A percentile compares a stretch with the other conserved stretches of the same genome.
Evolutionary conservation across 2,888 invertebrate genomes (phyloP).

Genomic region (Adela reaumurella): DNA sequence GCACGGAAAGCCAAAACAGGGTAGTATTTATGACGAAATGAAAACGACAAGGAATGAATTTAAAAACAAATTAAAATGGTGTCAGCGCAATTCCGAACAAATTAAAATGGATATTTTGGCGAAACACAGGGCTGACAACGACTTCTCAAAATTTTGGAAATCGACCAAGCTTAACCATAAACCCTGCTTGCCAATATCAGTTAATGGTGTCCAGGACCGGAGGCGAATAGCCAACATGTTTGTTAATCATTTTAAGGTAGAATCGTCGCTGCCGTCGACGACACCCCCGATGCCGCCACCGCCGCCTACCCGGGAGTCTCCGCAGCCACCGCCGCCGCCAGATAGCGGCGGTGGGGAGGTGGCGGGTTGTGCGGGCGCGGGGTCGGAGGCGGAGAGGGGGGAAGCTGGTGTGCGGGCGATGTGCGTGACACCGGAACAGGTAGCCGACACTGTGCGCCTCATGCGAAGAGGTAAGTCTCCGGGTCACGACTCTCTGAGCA

Average conservation of each 20-base stretch:
- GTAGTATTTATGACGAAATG: neutral
- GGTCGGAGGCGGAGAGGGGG: no score
- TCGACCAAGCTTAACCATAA: neutral
- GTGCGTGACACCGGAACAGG: no score
- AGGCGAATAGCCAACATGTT: neutral
- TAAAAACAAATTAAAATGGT: neutral
- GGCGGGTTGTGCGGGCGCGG: no score
- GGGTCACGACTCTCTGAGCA: conserved; percentile 1
- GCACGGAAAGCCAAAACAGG: neutral
- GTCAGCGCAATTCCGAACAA: neutral
- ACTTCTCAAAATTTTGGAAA: neutral
- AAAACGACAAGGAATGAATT: neutral
- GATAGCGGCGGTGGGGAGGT: no score
- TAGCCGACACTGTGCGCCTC: no score
- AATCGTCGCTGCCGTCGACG: neutral
- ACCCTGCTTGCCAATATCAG: neutral
- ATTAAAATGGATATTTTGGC: neutral
- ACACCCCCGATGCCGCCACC: neutral
- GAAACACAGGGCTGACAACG: neutral
- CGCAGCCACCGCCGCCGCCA: no score
- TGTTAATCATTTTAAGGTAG: neutral
- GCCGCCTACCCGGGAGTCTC: neutral
- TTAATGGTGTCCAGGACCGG: neutral
- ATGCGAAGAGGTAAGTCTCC: conserved; percentile 1
- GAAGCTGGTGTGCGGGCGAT: no score